Base-by-base conservation (phyloP, 2,113 vertebrate species). In the Malurus alboscapulatus region DNA sequence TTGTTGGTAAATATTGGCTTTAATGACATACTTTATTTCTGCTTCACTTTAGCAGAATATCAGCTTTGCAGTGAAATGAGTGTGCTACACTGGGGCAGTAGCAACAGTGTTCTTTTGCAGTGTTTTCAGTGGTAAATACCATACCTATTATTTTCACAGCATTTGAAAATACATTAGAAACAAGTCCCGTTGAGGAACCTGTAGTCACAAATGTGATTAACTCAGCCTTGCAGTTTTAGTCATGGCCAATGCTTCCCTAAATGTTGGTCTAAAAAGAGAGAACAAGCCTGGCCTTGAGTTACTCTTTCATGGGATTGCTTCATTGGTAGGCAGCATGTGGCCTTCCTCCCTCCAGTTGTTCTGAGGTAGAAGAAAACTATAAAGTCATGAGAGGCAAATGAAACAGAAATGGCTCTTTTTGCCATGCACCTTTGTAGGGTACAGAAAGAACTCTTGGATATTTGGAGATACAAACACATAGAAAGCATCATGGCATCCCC, bases 1-100 rank as follows among this genome's bases (percentile, higher is more conserved):
- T 74, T 92, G 40, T 86, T 94, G 73, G 76, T 95, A 92, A 95
- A 88, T 92, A 73, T 1, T 92, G 9, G 29, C 75, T 90, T 86
- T 87, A 93, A 84, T 96, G 78, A n/a, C 17, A 69, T 58, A 59
- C 0, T 38, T 38, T 38, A 38, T 38, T 38, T 38, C 38, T 38
- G 2, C 47, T 83, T 78, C 17, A 9, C 58, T 42, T 71, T 3
- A 88, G 57, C 79, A 57, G 87, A 84, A 6, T 76, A 88, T 55
- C 55, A 92, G 1, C 47, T 59, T n/a, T 25, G 72, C 71, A 61
- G 44, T n/a, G 84, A 66, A 83, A 32, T 61, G 42, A 67, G 42
- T 1, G 0, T 75, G 45, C 58, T 82, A 21, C 76, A 42, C 58
- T 58, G 38, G 67, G 47, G 36, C 38, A 69, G 47, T 51, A 80